Base-by-base conservation (phyloP, 2,888 invertebrate genomes). In the Amphipyra tragopoginis region DNA sequence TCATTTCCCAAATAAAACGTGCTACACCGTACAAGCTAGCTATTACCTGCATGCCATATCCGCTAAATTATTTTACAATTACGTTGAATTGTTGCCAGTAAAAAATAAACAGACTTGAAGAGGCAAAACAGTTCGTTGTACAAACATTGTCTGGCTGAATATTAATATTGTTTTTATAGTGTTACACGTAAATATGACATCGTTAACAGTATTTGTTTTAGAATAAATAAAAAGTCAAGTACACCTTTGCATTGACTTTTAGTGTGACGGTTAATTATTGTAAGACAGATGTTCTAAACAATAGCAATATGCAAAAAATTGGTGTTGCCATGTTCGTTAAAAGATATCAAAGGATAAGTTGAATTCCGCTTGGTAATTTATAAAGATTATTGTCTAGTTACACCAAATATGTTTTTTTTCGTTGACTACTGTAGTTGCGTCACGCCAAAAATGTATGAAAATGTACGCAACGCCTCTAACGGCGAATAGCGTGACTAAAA, bases 151-250 rank as follows among this genome's bases (percentile, higher is more conserved):
- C 38, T 54, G 29, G 38, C 9, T 29, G 58, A 58, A 53, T 50
- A 68, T 45, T 50, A 49, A 47, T 58, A 50, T 51, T 15, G 34
- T 59, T 69, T 51, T 69, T 65, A 43, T 39, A 14, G 15, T 13
- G n/a, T 11, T 34, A 44, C 33, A 63, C 3, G 10, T 59, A 21
- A 29, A 45, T 42, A 38, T 49, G 49, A 53, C 29, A 4, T 38
- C 29, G 1, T n/a, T 14, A 39, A 26, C 5, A 10, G 21, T 36
- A 50, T 5, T 29, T 29, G 5, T 29, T 29, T 3, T 29, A 29
- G 5, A 29, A 1, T 29, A 7, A 29, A 7, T 29, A 7, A 29
- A 29, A 29, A 29, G 2, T 29, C 29, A 29, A 43, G 21, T 60
- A 15, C 29, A 43, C 2, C 26, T 26, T 36, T 60, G 40, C 8